These are phyloP conservation scores for Nibea albiflora DNA, from an alignment of 2,113 vertebrate genomes.

Conservation along the genomic window DNA sequence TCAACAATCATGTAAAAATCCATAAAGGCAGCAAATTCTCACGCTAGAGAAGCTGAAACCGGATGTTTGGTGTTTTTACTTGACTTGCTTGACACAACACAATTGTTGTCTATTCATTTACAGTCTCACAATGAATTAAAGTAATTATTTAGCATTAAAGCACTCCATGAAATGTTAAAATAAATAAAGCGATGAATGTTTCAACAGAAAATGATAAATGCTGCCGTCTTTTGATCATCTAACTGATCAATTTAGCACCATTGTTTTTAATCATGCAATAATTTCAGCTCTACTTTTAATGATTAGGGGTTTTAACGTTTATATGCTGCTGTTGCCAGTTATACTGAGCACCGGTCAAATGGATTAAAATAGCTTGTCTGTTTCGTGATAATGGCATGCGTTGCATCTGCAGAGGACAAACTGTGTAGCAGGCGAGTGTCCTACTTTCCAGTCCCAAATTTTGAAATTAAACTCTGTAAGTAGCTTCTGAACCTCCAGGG, in stretches of 20 bases:
- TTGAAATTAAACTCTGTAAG: neutral
- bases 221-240: neutral
- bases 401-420: neutral
- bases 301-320: neutral
- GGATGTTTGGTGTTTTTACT: neutral
- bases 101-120: neutral
- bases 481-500: neutral
- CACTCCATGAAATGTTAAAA: neutral
- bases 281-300: neutral
- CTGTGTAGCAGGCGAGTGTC: neutral
- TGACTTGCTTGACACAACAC: neutral
- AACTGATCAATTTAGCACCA: neutral
- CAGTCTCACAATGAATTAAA: too few relatives aligned
- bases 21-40: neutral
- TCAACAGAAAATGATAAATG: neutral
- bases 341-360: neutral
- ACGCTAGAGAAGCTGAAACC: neutral
- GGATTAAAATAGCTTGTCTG: too few relatives aligned
- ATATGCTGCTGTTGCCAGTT: neutral
- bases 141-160: neutral
- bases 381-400: neutral
- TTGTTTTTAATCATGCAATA: neutral
- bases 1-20: neutral
- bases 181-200: too few relatives aligned
- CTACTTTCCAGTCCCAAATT: constrained; percentile 1